phyloP scores from a whole-genome alignment of 2,797 vertebrate genomes.

The Sebastes paucispinis region DNA sequence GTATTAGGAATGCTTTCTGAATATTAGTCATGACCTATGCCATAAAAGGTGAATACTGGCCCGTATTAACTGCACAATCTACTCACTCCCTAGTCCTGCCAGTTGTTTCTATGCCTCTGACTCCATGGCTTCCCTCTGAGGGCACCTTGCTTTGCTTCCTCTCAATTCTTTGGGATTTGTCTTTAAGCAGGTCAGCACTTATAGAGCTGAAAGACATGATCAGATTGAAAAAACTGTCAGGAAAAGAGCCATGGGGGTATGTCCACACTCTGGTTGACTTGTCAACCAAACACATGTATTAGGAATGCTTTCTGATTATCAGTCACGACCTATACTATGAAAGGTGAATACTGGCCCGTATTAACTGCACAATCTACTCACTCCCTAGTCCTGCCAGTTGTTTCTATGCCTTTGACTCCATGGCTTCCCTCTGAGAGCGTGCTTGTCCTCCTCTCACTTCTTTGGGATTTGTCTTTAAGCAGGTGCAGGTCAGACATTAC shows the following conservation, averaged over 20 bases:
- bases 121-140: conserved; percentile 78
- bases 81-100: conserved; percentile 84
- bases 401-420: conserved; percentile 76
- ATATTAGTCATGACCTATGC: no score
- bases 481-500: conserved; percentile 78
- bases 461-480: conserved; percentile 71
- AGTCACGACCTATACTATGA: rapidly evolving
- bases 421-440: conserved; percentile 78
- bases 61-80: neutral
- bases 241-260: no score
- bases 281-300: neutral
- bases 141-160: conserved; percentile 77
- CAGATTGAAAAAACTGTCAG: neutral
- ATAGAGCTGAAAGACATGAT: conserved; percentile 75
- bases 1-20: neutral
- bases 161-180: conserved; percentile 65
- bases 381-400: conserved; percentile 78
- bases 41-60: neutral
- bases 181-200: conserved; percentile 78
- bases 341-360: neutral
- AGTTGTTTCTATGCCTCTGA: conserved; percentile 70
- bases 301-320: neutral
- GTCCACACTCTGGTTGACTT: neutral
- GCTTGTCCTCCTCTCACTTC: conserved; percentile 76
- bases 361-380: conserved; percentile 63